These are phyloP conservation scores for Capitulum mitella DNA, from an alignment of 2,888 invertebrate species.

Conservation along the genomic window DNA sequence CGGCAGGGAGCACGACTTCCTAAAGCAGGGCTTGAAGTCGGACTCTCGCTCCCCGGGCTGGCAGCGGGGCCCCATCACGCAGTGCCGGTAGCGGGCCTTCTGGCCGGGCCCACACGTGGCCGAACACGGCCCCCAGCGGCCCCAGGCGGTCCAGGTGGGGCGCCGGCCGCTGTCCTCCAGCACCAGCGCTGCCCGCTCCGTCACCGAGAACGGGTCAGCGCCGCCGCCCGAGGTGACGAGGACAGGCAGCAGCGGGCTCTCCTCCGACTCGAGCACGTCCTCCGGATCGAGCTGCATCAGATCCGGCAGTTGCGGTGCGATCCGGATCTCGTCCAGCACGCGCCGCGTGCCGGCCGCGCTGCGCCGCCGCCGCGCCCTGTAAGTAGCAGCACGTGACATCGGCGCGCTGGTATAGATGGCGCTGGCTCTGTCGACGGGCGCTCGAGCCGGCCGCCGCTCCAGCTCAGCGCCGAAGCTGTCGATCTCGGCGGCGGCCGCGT, in stretches of 20 bases:
- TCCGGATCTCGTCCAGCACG: conserved; percentile 17
- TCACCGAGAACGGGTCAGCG: not conserved
- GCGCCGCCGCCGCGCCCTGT: not conserved
- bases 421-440: not conserved
- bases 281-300: not conserved
- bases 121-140: not conserved
- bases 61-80: conserved; percentile 10
- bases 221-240: not conserved
- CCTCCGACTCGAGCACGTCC: conserved; percentile 12
- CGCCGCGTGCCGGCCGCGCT: not conserved
- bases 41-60: not conserved
- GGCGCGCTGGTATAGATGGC: not conserved
- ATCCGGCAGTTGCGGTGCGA: not conserved
- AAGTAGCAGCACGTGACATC: not conserved
- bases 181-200: not conserved
- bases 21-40: conserved; percentile 9
- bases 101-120: conserved; percentile 2
- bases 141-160: not conserved
- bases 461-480: not conserved
- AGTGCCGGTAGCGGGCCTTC: conserved; percentile 13
- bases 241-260: conserved; percentile 6
- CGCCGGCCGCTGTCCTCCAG: not conserved
- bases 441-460: not conserved
- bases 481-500: not conserved
- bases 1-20: not conserved